phyloP scores from a whole-genome alignment of 1,140 invertebrate genomes.

The Drosophila malerkotliana region DNA sequence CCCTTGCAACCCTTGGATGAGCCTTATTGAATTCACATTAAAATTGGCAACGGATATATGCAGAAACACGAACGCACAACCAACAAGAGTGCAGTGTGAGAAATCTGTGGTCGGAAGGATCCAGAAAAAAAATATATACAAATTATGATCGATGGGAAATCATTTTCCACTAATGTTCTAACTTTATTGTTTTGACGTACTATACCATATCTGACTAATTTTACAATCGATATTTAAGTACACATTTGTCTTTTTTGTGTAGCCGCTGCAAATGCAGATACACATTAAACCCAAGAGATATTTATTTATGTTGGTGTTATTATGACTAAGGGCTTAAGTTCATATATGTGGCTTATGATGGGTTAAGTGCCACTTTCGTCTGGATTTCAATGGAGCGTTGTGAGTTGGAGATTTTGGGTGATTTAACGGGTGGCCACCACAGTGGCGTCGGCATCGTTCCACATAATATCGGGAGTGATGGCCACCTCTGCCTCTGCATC shows the following conservation, averaged over 20 bases:
- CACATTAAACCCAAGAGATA: slow-evolving; percentile 38
- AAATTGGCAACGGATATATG: slow-evolving; percentile 80
- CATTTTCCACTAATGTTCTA: neutral
- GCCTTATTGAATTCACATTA: slow-evolving; percentile 79
- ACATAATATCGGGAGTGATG: neutral
- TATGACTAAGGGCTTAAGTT: slow-evolving; percentile 34
- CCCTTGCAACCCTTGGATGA: slow-evolving; percentile 24
- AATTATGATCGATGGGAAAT: neutral
- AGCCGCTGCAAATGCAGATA: slow-evolving; percentile 38
- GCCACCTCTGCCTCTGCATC: neutral
- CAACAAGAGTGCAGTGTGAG: slow-evolving; percentile 1
- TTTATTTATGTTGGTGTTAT: slow-evolving; percentile 58
- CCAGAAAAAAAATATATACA: neutral
- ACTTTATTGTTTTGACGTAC: neutral
- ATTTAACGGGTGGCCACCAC: neutral
- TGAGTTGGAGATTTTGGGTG: slow-evolving; percentile 1
- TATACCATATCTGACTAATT: neutral
- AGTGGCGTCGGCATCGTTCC: slow-evolving; percentile 4
- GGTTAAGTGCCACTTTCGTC: slow-evolving; percentile 56
- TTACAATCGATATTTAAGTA: neutral
- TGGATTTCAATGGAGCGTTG: slow-evolving; percentile 31
- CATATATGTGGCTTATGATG: slow-evolving; percentile 51
- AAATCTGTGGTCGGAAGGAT: neutral
- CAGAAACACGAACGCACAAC: slow-evolving; percentile 50
- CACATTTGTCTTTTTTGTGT: slow-evolving; percentile 7